Evolutionary conservation across 2,113 vertebrate genomes (phyloP).

Genomic region (Aleadryas rufinucha): DNA sequence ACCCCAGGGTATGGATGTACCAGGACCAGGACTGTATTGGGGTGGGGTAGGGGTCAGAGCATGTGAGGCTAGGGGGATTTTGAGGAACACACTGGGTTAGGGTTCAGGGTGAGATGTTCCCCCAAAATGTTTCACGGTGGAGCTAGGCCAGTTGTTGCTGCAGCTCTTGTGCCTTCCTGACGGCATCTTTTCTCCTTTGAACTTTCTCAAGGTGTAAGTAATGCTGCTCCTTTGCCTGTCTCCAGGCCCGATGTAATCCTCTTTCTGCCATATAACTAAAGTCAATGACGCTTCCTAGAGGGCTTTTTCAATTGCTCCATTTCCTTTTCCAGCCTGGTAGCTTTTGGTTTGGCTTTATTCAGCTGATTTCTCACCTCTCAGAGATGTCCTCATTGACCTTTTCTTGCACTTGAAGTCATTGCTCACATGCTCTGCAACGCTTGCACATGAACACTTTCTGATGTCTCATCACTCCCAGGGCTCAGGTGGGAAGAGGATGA

Average conservation of each 20-base stretch:
- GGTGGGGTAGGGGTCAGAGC: not conserved
- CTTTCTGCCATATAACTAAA: not conserved
- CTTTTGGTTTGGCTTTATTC: not conserved
- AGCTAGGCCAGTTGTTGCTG: not conserved
- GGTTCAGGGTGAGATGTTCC: no score
- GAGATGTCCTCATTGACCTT: not conserved
- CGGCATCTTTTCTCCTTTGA: not conserved
- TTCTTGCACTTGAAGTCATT: not conserved
- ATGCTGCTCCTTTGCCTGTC: not conserved
- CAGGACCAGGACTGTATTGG: no score
- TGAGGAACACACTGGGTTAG: not conserved
- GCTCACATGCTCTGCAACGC: not conserved
- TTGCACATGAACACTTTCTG: not conserved
- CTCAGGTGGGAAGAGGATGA: not conserved
- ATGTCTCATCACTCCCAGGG: not conserved
- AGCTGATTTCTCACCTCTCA: not conserved
- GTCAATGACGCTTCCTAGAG: not conserved
- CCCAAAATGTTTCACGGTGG: accelerated
- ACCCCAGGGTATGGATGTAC: not conserved
- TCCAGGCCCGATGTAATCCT: not conserved
- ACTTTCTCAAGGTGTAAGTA: not conserved
- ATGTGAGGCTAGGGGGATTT: not conserved
- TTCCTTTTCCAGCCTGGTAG: not conserved
- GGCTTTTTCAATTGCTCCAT: not conserved
- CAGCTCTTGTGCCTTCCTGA: not conserved